These are phyloP conservation scores for Sarcophaga variegata DNA, from an alignment of 2,888 invertebrate species.

Conservation along the genomic window DNA sequence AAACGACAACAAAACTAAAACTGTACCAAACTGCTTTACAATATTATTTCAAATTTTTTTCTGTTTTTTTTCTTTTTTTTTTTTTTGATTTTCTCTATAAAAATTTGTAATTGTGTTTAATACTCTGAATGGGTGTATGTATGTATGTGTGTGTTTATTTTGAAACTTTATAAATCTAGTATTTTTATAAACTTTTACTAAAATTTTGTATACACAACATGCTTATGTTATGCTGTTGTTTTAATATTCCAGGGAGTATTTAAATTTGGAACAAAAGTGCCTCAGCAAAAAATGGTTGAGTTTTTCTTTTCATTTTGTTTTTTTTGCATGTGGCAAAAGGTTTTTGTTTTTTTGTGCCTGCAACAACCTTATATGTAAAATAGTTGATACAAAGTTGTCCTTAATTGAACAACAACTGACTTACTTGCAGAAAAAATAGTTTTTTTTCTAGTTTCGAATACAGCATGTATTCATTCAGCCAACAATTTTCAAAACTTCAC, in stretches of 20 bases:
- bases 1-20: background rate
- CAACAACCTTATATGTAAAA: constrained; percentile 6
- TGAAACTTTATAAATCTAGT: constrained; percentile 15
- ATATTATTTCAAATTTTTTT: background rate
- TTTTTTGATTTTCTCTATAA: constrained; percentile 7
- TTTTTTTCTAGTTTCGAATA: background rate
- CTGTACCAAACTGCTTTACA: background rate
- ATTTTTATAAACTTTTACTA: constrained; percentile 22
- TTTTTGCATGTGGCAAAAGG: background rate
- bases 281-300: constrained; percentile 19
- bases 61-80: background rate
- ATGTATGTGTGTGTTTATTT: background rate
- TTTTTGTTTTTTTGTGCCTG: too few relatives aligned
- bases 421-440: background rate
- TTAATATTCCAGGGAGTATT: constrained; percentile 27
- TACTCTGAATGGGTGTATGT: background rate
- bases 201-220: background rate
- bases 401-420: constrained; percentile 42
- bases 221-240: background rate
- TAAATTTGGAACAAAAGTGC: constrained; percentile 2
- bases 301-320: background rate
- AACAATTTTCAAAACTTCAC: too few relatives aligned
- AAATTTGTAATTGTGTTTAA: constrained; percentile 25
- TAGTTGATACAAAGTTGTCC: constrained; percentile 39
- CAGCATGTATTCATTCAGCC: background rate